Conservation (phyloP, 2,888 invertebrate species). For the Lepidonotus clava region DNA sequence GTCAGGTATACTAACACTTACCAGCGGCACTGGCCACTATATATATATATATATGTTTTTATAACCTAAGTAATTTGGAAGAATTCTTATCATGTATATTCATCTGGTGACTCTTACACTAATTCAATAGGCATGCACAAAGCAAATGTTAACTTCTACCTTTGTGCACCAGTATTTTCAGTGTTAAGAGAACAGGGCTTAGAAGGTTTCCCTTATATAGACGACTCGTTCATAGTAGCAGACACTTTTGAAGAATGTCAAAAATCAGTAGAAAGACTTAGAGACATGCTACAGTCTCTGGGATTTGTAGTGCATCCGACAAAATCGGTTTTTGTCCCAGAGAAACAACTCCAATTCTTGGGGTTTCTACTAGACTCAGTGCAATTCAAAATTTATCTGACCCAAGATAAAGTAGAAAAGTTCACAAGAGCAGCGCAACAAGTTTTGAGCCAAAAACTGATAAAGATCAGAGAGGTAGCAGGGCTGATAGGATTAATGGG, state of each 20-base stretch:
- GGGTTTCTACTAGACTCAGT: not conserved
- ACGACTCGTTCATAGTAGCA: not conserved
- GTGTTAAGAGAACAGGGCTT: not conserved
- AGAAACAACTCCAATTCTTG: not conserved
- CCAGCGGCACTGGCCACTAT: too few species aligned
- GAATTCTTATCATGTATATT: too few species aligned
- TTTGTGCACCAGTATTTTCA: slow-evolving; percentile 12
- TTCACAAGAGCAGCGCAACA: not conserved
- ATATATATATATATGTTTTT: too few species aligned
- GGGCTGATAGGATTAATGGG: not conserved
- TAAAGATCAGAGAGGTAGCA: not conserved
- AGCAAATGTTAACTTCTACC: too few species aligned
- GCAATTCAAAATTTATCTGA: not conserved
- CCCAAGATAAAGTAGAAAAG: not conserved
- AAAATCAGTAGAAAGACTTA: not conserved
- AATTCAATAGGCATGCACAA: too few species aligned
- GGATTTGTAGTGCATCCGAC: not conserved
- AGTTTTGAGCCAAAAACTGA: not conserved
- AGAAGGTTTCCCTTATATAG: not conserved
- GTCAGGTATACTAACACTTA: too few species aligned
- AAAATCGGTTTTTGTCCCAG: not conserved
- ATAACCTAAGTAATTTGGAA: too few species aligned
- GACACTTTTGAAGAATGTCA: not conserved
- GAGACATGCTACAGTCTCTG: not conserved
- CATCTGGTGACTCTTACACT: too few species aligned